Base-by-base conservation (phyloP, 1,140 invertebrate species). In the Acyrthosiphon pisum region DNA sequence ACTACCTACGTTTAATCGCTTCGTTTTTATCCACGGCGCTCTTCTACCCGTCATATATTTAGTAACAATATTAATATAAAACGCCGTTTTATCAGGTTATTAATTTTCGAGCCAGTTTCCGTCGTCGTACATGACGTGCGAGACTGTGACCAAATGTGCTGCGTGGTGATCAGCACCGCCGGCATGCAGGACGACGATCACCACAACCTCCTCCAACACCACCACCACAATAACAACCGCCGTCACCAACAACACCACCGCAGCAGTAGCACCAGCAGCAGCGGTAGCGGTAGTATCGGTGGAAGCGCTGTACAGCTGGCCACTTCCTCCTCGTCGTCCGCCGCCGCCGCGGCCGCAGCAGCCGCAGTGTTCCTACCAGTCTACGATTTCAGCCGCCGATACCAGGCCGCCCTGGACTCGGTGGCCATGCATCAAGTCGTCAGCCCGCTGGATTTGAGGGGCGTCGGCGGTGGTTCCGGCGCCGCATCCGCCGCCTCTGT, bases 401-500 rank as follows among this genome's bases (percentile, higher is more conserved):
- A 93, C 37, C 91, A 93, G 81, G 46, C 91, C 35, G 68, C 41
- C 48, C 35, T 83, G 41, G 60, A 56, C 26, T 81, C 90, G 44
- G 60, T 91, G 35, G 81, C 37, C 48, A 60, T 84, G 48, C 81
- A 53, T 14, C 68, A 93, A 26, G 88, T 94, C 93, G 94, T 94
- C 53, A 81, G 93, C 44, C 94, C 94, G 53, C 56, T 94, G 88
- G 94, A 94, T 76, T 48, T 94, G 87, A 93, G 94, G 18, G 89
- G 93, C 88, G 89, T 83, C 91, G 88, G 60, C 60, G 81, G 93
- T 11, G 56, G 56, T 60, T 26, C 8, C 26, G 56, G 56, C 14
- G 60, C 60, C 60, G n/a, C 30, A 9, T 76, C 60, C 60, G 84
- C 88, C 93, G 68, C 88, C 60, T 48, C 90, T 35, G 90, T 56